Conservation (phyloP, 2,113 vertebrate genomes). For the Delphinus delphis region DNA sequence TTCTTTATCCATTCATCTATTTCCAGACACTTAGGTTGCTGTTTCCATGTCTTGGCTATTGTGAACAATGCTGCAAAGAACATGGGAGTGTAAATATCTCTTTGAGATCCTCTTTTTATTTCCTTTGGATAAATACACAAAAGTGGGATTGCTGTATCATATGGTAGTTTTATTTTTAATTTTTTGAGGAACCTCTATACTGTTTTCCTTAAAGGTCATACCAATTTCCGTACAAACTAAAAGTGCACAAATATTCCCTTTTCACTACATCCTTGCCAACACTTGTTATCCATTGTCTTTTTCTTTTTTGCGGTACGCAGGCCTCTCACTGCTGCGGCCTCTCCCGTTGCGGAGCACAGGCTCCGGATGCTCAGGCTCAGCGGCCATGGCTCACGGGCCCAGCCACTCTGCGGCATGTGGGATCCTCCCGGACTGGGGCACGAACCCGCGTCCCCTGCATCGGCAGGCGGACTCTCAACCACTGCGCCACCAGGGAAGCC, state of each 20-base stretch:
- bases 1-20: too few species aligned
- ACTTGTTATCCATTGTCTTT: not conserved
- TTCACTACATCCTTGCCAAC: not conserved
- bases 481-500: too few species aligned
- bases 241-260: not conserved
- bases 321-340: too few species aligned
- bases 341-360: too few species aligned
- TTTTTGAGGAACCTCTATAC: not conserved
- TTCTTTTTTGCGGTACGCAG: not conserved
- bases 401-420: fast-evolving
- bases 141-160: not conserved
- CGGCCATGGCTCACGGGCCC: too few species aligned
- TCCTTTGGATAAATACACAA: not conserved
- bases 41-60: not conserved
- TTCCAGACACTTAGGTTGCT: too few species aligned
- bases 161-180: too few species aligned
- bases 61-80: not conserved
- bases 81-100: not conserved
- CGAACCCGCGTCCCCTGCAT: too few species aligned
- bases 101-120: not conserved
- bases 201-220: not conserved
- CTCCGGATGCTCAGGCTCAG: too few species aligned
- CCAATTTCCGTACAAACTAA: not conserved
- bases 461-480: too few species aligned
- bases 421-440: too few species aligned